Conservation (phyloP, 2,888 invertebrate species). For the Epistrophella euchroma region DNA sequence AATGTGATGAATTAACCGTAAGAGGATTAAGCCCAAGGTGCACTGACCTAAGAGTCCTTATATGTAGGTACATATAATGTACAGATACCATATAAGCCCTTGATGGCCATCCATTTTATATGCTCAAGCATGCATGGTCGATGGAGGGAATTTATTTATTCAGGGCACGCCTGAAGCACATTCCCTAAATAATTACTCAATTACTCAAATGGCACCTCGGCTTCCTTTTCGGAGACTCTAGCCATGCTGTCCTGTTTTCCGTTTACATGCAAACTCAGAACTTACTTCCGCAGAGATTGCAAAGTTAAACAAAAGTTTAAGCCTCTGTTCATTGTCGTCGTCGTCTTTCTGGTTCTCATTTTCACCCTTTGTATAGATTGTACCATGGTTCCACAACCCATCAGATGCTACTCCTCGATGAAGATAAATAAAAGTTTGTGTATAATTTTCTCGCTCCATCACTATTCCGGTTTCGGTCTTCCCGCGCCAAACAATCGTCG, state of each 20-base stretch:
- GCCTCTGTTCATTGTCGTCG: constrained; percentile 1
- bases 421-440: constrained; percentile 65
- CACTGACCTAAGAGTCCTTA: constrained; percentile 25
- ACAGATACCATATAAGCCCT: neutral
- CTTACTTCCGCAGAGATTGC: constrained; percentile 62
- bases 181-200: constrained; percentile 70
- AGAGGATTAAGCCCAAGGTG: constrained; percentile 12
- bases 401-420: constrained; percentile 16
- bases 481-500: constrained; percentile 37
- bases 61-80: neutral
- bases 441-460: constrained; percentile 31
- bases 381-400: neutral
- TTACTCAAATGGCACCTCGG: constrained; percentile 68
- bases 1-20: constrained; percentile 44
- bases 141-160: constrained; percentile 49
- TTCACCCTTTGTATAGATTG: neutral
- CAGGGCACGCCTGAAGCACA: constrained; percentile 54
- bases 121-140: constrained; percentile 33
- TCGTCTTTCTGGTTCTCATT: neutral
- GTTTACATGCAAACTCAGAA: constrained; percentile 27
- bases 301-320: constrained; percentile 70
- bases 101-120: neutral
- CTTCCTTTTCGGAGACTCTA: constrained; percentile 24
- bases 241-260: constrained; percentile 19
- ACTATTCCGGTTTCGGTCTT: constrained; percentile 19